Evolutionary conservation across 2,888 invertebrate species (phyloP), one percentile per base, ranked within the genome.

Genomic region (Eurytoma californica): DNA sequence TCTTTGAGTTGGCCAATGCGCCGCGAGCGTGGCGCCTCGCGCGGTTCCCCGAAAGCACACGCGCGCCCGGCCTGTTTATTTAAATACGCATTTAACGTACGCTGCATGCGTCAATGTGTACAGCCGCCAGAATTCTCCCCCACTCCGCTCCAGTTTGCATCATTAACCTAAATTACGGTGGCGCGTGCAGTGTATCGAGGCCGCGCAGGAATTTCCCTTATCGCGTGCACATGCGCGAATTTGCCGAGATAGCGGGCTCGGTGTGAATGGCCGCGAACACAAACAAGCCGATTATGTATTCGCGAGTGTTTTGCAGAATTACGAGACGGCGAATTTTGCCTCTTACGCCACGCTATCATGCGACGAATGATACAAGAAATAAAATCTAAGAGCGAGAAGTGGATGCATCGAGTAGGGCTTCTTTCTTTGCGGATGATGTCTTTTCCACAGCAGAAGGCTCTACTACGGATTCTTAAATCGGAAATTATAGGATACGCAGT

Each of bases 161-260:
- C 66, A 16, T 80, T 76, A 80, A 80, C 76, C 76, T 20, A 76
- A 80, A 76, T 80, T 39, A 67, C 69, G 28, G 9, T 16, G 53
- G 76, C 76, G 72, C 80, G 80, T 76, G 80, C 76, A 76, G 66
- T 28, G 24, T 68, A 69, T 69, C 63, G 63, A 13, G 39, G 3
- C 12, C 68, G 16, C 20, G 60, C 24, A 53, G 72, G 79, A 75
- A 79, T 73, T 61, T 72, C 68, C 13, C 55, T 75, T 80, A 63
- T 63, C 63, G 49, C 47, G 58, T 74, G 73, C 77, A 77, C 63
- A 77, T 77, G 67, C 72, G 76, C 76, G 68, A 80, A 80, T 72
- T 53, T 51, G 28, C 51, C 28, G n/a, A 9, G 79, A 79, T 80
- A 79, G 72, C 18, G 14, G 24, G 51, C 67, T 39, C 20, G 49